Evolutionary conservation across 2,113 vertebrate species (phyloP), one percentile per base, ranked within the genome.

Genomic region (Brachionichthys hirsutus): DNA sequence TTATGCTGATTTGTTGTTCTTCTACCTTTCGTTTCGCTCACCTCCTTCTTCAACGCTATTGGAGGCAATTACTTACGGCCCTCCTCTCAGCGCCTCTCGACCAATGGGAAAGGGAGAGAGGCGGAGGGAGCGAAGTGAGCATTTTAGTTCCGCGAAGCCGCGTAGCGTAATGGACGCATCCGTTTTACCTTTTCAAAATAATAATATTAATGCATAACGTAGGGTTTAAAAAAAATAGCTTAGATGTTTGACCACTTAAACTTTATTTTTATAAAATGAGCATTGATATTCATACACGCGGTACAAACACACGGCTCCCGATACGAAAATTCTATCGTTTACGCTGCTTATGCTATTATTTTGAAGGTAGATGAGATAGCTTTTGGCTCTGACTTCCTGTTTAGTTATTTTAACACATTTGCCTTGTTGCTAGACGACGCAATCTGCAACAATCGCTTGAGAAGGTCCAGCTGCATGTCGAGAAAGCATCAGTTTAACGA

Each of bases 341-440:
- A 20, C 7, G 0, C 0, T 0, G 4, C 13, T 4, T 0, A 0
- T 11, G 0, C 4, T 58, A 60, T 73, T 81, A 78, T 18, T 80
- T 19, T 80, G 71, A 79, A 85, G 13, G 19, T 4, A 0, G 0
- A 0, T 0, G 5, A 0, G 2, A 0, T 0, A 2, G 16, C n/a
- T 71, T 77, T 77, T 53, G 10, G 64, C 9, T 20, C 19, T 12
- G 42, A 2, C 19, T 11, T 58, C 16, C 24, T n/a, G 24, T 17
- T 2, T 5, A 0, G 49, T 8, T 15, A 22, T 3, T 9, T 75
- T 79, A 1, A 36, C 49, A 64, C 53, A 17, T 51, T 57, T 67
- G 30, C 75, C 62, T 75, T 74, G 90, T 91, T 91, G 89, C 90
- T 89, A 89, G 85, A 90, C 87, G 84, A 91, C 88, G 77, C 73